Evolutionary conservation across 2,888 invertebrate species (phyloP).

Genomic region (Nephrotoma appendiculata): DNA sequence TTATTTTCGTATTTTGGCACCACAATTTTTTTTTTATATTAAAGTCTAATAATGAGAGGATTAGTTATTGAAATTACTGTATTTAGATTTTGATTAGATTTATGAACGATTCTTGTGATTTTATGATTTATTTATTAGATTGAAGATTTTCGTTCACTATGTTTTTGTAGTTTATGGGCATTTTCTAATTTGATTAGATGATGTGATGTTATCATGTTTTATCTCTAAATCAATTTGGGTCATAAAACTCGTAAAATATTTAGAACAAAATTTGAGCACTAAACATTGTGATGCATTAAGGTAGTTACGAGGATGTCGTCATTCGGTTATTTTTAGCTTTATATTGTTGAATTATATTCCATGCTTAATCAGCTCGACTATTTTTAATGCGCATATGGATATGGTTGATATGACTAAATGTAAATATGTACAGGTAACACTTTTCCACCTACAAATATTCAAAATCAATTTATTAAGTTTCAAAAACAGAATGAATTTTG

Average conservation of each 20-base stretch:
- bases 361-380: too few relatives aligned
- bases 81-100: neutral
- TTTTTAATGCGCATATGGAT: too few relatives aligned
- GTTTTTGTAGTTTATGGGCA: neutral
- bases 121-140: neutral
- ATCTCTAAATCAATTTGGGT: neutral
- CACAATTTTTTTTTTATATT: neutral
- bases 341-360: too few relatives aligned
- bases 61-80: neutral
- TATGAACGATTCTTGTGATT: neutral
- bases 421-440: too few relatives aligned
- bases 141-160: neutral
- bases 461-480: neutral
- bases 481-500: neutral
- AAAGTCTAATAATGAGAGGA: neutral
- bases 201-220: neutral
- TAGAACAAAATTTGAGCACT: neutral
- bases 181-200: neutral
- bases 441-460: neutral
- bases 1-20: neutral
- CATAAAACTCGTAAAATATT: neutral
- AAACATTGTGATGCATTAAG: neutral
- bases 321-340: too few relatives aligned
- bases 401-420: too few relatives aligned
- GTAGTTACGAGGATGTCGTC: neutral